Base-by-base conservation (phyloP, 1,140 invertebrate species). In the Idris sp. region DNA sequence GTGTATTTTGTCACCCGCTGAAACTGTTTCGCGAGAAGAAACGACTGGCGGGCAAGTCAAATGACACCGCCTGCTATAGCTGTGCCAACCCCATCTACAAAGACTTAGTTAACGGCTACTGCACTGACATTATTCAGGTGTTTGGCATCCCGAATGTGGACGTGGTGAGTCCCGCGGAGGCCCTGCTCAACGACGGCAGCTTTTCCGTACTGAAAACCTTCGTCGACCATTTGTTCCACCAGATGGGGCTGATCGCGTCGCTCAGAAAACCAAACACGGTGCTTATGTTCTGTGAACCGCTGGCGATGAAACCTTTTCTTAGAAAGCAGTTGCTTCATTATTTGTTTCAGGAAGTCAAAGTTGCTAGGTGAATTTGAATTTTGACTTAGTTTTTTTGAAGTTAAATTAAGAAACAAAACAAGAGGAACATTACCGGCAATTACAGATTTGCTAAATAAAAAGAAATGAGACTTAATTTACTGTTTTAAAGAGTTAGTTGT, bases 341-440 rank as follows among this genome's bases (percentile, higher is more conserved):
- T 59, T 77, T 89, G 38, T 89, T 89, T 71, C 86, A 88, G 69
- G 86, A 88, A 78, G 82, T 88, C 10, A 88, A 88, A 81, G 80
- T 88, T 54, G 83, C 86, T 18, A 87, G 87, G 87, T 88, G 79
- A 0, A 38, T 38, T 35, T 4, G n/a, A n/a, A n/a, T n/a, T n/a
- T n/a, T n/a, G n/a, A n/a, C n/a, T n/a, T n/a, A n/a, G n/a, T n/a
- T n/a, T n/a, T n/a, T n/a, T n/a, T n/a, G n/a, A n/a, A n/a, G n/a
- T n/a, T n/a, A n/a, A n/a, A n/a, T n/a, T n/a, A n/a, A n/a, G n/a
- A n/a, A n/a, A n/a, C n/a, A n/a, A n/a, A n/a, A n/a, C n/a, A n/a
- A n/a, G n/a, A n/a, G n/a, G n/a, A n/a, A n/a, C n/a, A n/a, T n/a
- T n/a, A n/a, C n/a, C n/a, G n/a, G n/a, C n/a, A n/a, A n/a, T n/a